These are phyloP conservation scores for Maccullochella peelii DNA, from an alignment of 2,113 vertebrate genomes.

Conservation along the genomic window DNA sequence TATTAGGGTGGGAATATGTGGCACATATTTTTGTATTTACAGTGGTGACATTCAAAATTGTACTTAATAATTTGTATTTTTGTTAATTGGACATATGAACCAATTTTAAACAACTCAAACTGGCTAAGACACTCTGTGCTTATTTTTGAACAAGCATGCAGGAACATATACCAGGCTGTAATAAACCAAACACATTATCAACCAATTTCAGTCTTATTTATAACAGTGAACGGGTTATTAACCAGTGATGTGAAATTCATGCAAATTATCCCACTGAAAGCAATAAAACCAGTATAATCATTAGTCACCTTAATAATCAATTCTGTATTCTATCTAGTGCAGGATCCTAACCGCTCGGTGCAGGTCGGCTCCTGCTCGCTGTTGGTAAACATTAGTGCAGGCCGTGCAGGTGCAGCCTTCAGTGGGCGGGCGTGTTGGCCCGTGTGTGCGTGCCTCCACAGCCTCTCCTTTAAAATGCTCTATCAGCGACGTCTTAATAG, in stretches of 20 bases:
- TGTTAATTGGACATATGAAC: not conserved
- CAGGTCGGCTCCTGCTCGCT: constrained; percentile 62
- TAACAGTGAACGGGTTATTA: constrained; percentile 93
- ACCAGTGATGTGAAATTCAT: constrained; percentile 94
- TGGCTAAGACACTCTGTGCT: not conserved
- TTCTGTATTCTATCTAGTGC: constrained; percentile 66
- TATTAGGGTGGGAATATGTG: not conserved
- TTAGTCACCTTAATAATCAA: constrained; percentile 92
- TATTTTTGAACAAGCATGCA: constrained; percentile 8
- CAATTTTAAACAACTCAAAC: not conserved
- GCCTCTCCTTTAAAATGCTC: constrained; percentile 86
- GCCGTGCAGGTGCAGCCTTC: constrained; percentile 70
- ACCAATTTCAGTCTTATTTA: constrained; percentile 92
- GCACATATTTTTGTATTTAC: not conserved
- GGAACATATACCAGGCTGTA: constrained; percentile 29
- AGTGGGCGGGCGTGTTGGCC: constrained; percentile 82
- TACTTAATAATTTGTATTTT: not conserved
- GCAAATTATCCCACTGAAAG: constrained; percentile 92
- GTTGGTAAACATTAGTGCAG: constrained; percentile 68
- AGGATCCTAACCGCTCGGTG: constrained; percentile 82
- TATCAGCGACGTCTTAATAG: constrained; percentile 98
- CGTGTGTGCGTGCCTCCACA: constrained; percentile 59
- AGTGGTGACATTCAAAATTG: not conserved
- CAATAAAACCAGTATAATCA: constrained; percentile 93
- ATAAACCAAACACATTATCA: constrained; percentile 88